Evolutionary conservation across 2,797 vertebrate species (phyloP), one percentile per base, ranked within the genome.

Genomic region (Cuniculus paca): DNA sequence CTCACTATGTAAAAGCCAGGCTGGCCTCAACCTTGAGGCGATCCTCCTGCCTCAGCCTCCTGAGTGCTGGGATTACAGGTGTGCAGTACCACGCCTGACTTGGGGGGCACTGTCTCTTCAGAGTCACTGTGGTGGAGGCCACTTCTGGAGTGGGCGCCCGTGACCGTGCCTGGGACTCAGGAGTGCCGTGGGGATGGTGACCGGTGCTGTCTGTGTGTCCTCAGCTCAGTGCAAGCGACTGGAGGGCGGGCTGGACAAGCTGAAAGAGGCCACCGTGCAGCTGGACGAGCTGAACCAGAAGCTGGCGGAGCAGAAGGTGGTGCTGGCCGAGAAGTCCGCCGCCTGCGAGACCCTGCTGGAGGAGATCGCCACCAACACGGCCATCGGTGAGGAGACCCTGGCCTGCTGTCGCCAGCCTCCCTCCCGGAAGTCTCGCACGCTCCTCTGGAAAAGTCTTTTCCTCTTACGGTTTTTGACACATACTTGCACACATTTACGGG

Each of bases 181-280:
- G 28, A 0, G 61, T 3, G 6, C 48, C 19, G 1, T 45, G 28
- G 7, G 4, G 78, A 19, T 0, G 6, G 0, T 31, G 95, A 52
- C 88, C 31, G 20, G 75, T 3, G 6, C 5, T 28, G 45, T 97
- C 93, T 88, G n/a, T 24, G 42, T 14, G 12, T 31, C 2, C 87
- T 22, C 96, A 99, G 99, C 98, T 63, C 99, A 99, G 96, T 99
- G 99, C 97, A 99, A 99, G 94, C 99, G 99, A 31, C 98, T 99
- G 95, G 99, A 99, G 72, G 99, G 99, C 1, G 99, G 99, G 75
- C 98, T 99, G 93, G 99, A 99, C 97, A 99, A 99, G 97, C 98
- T 99, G 95, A 99, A 99, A 98, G 99, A 99, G 98, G 99, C 99
- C 60, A 99, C 99, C 48, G 60, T 98, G 54, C 99, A 99, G 98